Base-by-base conservation (phyloP, 2,888 invertebrate species). In the Rhagonycha fulva region DNA sequence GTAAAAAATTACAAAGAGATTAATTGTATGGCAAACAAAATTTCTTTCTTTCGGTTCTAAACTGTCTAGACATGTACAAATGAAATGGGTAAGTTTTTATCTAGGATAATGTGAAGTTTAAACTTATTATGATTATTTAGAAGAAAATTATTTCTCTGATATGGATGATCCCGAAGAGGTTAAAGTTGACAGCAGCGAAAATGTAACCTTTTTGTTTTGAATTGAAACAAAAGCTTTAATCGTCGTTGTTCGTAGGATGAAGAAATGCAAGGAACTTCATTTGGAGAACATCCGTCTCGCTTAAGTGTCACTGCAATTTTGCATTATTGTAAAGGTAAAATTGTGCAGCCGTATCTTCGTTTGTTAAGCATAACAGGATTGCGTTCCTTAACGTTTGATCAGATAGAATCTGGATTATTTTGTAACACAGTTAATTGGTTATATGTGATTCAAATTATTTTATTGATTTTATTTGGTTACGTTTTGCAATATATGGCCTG, bases 271-370 rank as follows among this genome's bases (percentile, higher is more conserved):
- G 94, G 94, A 84, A 91, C 91, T 78, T 92, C 93, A 77, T 91
- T 83, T 62, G 82, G 82, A 68, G 86, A 86, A 76, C 80, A 80
- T 68, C 83, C 82, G 26, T 81, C 92, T 81, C 91, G 91, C 81
- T 89, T 92, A 86, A 94, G 94, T 82, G 94, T 94, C 30, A 94
- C 95, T 11, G 94, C 94, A 10, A 92, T 95, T 80, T 89, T 96
- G 85, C 92, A 92, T 85, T 95, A 94, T 84, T 96, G 96, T 89
- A 95, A 96, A 89, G 91, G 91, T 73, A 95, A 94, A 91, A 94
- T 96, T 85, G 88, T 96, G 74, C 90, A 91, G 60, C 95, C 95
- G 0, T 96, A 96, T 86, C 88, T 95, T 80, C 90, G 93, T 81
- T 88, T 96, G 5, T 87, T 96, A 81, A 92, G 93, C 28, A 88